Percentiles rank a stretch among this genome's conserved stretches.
Conservation (phyloP, 2,113 vertebrate genomes). For the Micronycteris hirsuta region DNA sequence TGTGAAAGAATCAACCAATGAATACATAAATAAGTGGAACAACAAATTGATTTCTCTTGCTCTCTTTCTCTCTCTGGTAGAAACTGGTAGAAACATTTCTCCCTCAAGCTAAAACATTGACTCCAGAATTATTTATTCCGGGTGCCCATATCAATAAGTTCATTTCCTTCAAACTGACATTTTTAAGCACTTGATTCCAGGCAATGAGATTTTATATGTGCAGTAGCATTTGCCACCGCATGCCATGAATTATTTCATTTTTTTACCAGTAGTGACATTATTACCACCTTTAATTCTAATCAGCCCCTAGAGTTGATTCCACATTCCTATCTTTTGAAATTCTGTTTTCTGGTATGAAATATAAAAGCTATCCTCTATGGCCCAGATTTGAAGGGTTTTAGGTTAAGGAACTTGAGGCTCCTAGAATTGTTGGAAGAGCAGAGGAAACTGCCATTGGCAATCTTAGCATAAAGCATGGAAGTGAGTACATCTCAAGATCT, state of each 20-base stretch:
- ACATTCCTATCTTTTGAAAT: not conserved
- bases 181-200: not conserved
- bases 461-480: not conserved
- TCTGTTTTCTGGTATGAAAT: not conserved
- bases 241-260: not conserved
- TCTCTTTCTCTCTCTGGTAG: no score
- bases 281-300: not conserved
- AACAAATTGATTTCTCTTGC: no score
- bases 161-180: not conserved
- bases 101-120: not conserved
- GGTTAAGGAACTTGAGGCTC: not conserved
- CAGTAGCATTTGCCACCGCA: no score
- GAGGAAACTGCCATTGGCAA: not conserved
- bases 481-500: not conserved
- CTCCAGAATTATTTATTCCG: not conserved
- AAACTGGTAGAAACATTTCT: not conserved
- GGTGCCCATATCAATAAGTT: not conserved
- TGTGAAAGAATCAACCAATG: no score
- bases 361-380: not conserved
- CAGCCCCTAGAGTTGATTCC: not conserved
- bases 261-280: not conserved
- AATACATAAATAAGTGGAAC: no score
- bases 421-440: not conserved
- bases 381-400: not conserved
- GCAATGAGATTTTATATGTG: not conserved